Evolutionary conservation across 2,113 vertebrate genomes (phyloP).

Genomic region (Chunga burmeisteri): DNA sequence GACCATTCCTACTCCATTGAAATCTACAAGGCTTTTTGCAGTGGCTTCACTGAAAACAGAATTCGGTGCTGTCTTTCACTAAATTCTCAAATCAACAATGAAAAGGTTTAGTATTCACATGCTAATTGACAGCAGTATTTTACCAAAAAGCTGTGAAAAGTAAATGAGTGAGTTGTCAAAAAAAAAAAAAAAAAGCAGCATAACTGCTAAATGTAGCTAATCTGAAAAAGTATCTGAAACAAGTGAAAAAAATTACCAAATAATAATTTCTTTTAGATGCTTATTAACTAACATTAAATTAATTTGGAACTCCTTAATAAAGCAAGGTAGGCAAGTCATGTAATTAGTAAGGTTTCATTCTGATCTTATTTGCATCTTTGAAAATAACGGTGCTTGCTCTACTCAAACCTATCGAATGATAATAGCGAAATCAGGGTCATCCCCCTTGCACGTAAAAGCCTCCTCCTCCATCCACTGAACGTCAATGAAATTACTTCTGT

Average conservation of each 20-base stretch:
- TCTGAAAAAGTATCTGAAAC: not conserved
- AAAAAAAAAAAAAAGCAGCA: not conserved
- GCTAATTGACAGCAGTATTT: not conserved
- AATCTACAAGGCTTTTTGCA: not conserved
- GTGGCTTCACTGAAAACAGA: not conserved
- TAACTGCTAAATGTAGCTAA: not conserved
- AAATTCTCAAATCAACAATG: not conserved
- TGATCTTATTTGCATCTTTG: not conserved
- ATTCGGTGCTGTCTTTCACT: not conserved
- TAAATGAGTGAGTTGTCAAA: not conserved
- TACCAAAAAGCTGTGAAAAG: not conserved
- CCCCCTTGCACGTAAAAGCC: not conserved
- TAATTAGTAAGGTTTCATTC: not conserved
- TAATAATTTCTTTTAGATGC: constrained; percentile 46
- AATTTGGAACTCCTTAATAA: constrained; percentile 37
- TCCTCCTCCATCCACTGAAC: not conserved
- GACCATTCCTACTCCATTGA: not conserved
- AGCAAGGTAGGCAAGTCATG: not conserved
- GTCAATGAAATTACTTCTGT: not conserved
- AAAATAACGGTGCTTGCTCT: not conserved
- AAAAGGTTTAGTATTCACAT: not conserved
- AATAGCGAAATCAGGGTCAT: not conserved
- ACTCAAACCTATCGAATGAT: not conserved
- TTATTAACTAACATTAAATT: constrained; percentile 34
- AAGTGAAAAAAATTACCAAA: constrained; percentile 34